Conservation (phyloP, 2,888 invertebrate species). For the Brachynemurus nebulosus region DNA sequence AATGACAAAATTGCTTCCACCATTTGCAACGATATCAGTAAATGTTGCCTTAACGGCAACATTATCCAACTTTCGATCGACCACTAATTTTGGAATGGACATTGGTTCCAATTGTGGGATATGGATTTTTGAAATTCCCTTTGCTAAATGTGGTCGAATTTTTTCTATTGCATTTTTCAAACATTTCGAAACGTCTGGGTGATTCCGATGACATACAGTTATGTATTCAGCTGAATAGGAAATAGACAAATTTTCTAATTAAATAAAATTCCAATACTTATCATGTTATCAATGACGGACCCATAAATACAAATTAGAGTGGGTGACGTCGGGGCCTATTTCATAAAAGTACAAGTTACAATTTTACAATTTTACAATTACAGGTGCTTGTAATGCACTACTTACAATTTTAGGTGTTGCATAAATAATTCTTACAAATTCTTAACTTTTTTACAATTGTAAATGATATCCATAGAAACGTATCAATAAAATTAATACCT, state of each 20-base stretch:
- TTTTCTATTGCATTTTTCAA: constrained; percentile 42
- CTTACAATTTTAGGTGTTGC: too few species aligned
- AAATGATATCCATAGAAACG: too few species aligned
- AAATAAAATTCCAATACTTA: background rate
- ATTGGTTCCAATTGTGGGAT: constrained; percentile 62
- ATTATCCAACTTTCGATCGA: constrained; percentile 55
- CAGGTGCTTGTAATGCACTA: too few species aligned
- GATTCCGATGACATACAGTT: constrained; percentile 48
- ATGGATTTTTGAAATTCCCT: constrained; percentile 52
- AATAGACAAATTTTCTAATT: background rate
- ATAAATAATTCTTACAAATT: too few species aligned
- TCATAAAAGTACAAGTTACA: too few species aligned
- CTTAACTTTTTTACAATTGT: too few species aligned
- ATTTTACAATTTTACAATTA: too few species aligned
- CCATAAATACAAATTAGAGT: too few species aligned
- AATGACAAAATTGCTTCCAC: constrained; percentile 47
- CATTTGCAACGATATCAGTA: constrained; percentile 47
- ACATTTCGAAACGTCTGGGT: constrained; percentile 47
- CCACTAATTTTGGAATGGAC: constrained; percentile 47
- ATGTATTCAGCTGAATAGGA: constrained; percentile 53
- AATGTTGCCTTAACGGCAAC: constrained; percentile 52
- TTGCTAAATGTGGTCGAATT: constrained; percentile 39
- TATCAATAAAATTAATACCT: too few species aligned
- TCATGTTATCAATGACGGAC: too few species aligned
- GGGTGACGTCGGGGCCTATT: too few species aligned